phyloP scores from a whole-genome alignment of 2,888 invertebrate genomes.

The Clistopyga incitator region DNA sequence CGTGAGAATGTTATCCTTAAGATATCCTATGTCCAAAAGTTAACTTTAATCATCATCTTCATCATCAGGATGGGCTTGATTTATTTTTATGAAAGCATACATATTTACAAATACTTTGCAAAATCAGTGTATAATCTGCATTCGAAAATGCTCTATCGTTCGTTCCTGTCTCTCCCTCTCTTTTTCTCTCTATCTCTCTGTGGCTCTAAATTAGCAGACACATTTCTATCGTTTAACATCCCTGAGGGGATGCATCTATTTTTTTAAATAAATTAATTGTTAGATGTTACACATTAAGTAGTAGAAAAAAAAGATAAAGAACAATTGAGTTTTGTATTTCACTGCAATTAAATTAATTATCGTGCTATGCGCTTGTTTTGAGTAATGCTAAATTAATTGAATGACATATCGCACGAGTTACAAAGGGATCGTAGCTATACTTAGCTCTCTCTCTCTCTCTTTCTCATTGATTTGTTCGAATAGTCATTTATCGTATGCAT shows the following conservation, averaged over 20 bases:
- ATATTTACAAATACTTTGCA: conserved; percentile 81
- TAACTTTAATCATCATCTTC: too few species aligned
- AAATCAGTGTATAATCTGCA: conserved; percentile 73
- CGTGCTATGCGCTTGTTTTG: conserved; percentile 38
- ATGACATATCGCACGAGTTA: conserved; percentile 36
- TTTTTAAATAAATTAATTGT: conserved; percentile 48
- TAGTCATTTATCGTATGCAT: conserved; percentile 2
- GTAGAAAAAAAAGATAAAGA: conserved; percentile 59
- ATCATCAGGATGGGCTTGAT: conserved; percentile 68
- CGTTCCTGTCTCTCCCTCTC: conserved; percentile 21
- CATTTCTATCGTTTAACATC: conserved; percentile 39
- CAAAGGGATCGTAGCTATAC: conserved; percentile 50
- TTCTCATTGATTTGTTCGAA: not conserved
- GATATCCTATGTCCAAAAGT: too few species aligned
- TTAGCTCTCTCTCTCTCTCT: not conserved
- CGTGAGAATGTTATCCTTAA: too few species aligned
- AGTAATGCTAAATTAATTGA: conserved; percentile 56
- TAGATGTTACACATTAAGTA: conserved; percentile 51
- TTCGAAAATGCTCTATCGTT: conserved; percentile 68
- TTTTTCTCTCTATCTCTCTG: too few species aligned
- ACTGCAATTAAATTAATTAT: conserved; percentile 50
- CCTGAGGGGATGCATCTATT: conserved; percentile 48
- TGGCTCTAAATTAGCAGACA: conserved; percentile 29
- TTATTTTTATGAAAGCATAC: conserved; percentile 79
- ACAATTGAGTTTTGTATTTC: conserved; percentile 37